Percentiles rank a stretch among this genome's conserved stretches.
These are phyloP conservation scores for Trichacis sp. DNA, from an alignment of 2,888 invertebrate species.

Conservation along the genomic window DNA sequence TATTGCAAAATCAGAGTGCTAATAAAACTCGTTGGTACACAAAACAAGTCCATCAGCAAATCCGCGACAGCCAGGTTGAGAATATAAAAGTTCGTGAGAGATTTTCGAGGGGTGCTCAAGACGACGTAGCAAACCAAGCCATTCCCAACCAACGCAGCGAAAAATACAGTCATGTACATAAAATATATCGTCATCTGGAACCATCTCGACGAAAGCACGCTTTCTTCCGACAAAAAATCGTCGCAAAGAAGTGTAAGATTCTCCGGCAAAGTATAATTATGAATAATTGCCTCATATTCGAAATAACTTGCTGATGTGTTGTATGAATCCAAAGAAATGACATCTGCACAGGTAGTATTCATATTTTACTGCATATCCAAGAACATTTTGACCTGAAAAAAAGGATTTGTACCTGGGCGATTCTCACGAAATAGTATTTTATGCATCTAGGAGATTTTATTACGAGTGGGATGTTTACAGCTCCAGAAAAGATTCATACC, in stretches of 20 bases:
- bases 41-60: slow-evolving; percentile 89
- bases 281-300: not conserved
- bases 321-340: slow-evolving; percentile 3
- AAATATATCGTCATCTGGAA: slow-evolving; percentile 78
- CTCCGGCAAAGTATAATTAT: not conserved
- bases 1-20: slow-evolving; percentile 83
- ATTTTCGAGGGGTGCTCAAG: slow-evolving; percentile 83
- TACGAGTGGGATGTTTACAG: no score
- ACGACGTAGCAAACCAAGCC: slow-evolving; percentile 90
- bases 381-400: not conserved
- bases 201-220: slow-evolving; percentile 69
- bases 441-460: no score
- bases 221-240: slow-evolving; percentile 21
- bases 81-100: slow-evolving; percentile 93
- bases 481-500: no score
- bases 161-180: slow-evolving; percentile 79
- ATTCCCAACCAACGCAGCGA: slow-evolving; percentile 80
- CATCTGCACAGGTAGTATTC: slow-evolving; percentile 7
- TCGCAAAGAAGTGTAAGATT: not conserved
- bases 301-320: not conserved
- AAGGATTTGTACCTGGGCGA: no score
- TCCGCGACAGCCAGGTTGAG: slow-evolving; percentile 91
- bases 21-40: slow-evolving; percentile 91
- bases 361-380: not conserved
- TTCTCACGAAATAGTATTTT: no score